phyloP scores from a whole-genome alignment of 2,113 vertebrate genomes.

The Hepsetus odoe region DNA sequence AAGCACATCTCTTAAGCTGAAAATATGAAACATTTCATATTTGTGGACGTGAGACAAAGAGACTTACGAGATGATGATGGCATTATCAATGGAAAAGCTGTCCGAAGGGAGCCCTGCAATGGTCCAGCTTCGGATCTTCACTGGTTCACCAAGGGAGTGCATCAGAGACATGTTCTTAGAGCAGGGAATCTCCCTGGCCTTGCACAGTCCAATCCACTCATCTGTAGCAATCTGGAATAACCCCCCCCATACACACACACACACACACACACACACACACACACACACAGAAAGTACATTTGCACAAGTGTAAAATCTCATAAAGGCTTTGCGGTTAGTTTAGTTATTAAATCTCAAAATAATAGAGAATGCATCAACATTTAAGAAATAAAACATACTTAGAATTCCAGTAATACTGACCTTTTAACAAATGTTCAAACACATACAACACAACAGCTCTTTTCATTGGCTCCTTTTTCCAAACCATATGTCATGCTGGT shows the following conservation, averaged over 20 bases:
- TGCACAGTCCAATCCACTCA: slow-evolving; percentile 81
- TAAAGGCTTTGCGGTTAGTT: too few species aligned
- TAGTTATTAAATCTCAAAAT: too few species aligned
- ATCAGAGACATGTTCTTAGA: slow-evolving; percentile 83
- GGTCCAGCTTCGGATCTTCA: slow-evolving; percentile 86
- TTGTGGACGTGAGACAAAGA: neutral
- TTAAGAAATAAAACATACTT: too few species aligned
- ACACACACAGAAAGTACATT: slow-evolving; percentile 4
- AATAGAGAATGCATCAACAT: too few species aligned
- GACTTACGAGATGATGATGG: slow-evolving; percentile 88
- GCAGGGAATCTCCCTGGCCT: slow-evolving; percentile 80
- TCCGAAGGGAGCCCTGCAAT: slow-evolving; percentile 90
- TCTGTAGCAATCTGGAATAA: slow-evolving; percentile 77
- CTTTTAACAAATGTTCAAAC: too few species aligned
- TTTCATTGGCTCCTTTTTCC: too few species aligned
- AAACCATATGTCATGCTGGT: too few species aligned
- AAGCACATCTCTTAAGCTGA: too few species aligned
- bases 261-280: slow-evolving; percentile 10
- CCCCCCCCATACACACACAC: slow-evolving; percentile 32
- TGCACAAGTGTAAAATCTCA: neutral
- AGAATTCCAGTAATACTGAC: too few species aligned
- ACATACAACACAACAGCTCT: too few species aligned
- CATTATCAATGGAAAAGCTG: slow-evolving; percentile 88
- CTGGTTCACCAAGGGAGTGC: slow-evolving; percentile 82
- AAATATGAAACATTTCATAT: neutral